Evolutionary conservation across 1,140 invertebrate species (phyloP).

Genomic region (Lycorma delicatula): DNA sequence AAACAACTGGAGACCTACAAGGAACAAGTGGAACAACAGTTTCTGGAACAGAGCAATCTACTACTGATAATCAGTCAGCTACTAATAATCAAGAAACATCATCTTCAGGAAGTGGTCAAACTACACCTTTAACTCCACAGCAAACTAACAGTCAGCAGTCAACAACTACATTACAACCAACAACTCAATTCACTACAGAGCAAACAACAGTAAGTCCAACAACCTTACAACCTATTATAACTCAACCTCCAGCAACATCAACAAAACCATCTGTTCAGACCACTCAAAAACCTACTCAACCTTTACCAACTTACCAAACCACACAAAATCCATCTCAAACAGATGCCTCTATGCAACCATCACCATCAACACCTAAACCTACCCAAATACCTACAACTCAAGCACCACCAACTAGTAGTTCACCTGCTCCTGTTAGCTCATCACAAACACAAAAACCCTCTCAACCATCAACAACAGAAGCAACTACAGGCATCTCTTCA

Average conservation of each 20-base stretch:
- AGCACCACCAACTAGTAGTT: neutral
- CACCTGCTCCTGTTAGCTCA: neutral
- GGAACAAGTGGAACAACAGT: no score
- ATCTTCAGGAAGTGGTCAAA: neutral
- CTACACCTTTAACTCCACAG: neutral
- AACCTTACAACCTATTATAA: neutral
- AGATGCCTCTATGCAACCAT: neutral
- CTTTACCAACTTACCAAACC: neutral
- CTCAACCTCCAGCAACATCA: neutral
- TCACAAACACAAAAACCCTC: neutral
- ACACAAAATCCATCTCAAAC: neutral
- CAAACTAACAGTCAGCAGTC: no score
- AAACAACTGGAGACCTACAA: slow-evolving; percentile 10
- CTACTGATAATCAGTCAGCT: neutral
- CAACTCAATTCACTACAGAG: neutral
- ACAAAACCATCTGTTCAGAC: slow-evolving; percentile 13
- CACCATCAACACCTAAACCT: slow-evolving; percentile 9
- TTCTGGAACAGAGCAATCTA: neutral
- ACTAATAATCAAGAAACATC: neutral
- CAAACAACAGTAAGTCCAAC: slow-evolving; percentile 1
- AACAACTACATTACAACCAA: neutral
- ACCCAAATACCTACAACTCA: neutral
- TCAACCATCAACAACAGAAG: slow-evolving; percentile 4
- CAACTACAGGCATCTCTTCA: neutral
- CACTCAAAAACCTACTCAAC: slow-evolving; percentile 15